Evolutionary conservation across 2,888 invertebrate species (phyloP), one percentile per base, ranked within the genome.

Genomic region (Agonopterix subpropinquella): DNA sequence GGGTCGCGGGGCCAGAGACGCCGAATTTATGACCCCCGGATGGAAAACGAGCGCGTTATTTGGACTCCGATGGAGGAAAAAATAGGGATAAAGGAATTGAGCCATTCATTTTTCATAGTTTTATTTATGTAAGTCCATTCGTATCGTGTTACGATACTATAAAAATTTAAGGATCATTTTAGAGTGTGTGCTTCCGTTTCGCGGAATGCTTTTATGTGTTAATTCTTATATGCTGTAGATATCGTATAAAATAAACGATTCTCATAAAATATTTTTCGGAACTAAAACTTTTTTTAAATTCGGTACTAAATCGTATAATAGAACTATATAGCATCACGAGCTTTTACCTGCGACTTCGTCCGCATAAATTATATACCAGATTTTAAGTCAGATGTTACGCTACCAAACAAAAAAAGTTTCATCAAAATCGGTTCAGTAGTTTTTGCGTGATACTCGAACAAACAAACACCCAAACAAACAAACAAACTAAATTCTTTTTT

Each of bases 31-130:
- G 73, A 77, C 69, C 70, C 63, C 69, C 63, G 70, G 69, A 71
- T 74, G 73, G 69, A 73, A 79, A 79, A 77, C 74, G 74, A 74
- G 70, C 71, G 69, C 73, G 74, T 78, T 80, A 82, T 82, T 80
- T 77, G 73, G 71, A 76, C 59, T 72, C 70, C 72, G 59, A 73
- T 77, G 70, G 72, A 72, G 71, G 68, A 80, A 77, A 77, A 78
- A 79, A 75, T 73, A 67, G 68, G 74, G 73, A 75, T 75, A 77
- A 77, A 79, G 71, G 70, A 77, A 78, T 77, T 70, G 76, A 74
- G 67, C 71, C 73, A 74, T 77, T 74, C 74, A 78, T 79, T 78
- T 79, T 77, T 80, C 79, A 80, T 77, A 77, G 78, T 79, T 79
- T 78, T 78, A 79, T 79, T 80, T 79, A 78, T 78, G 79, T 77